These are phyloP conservation scores for Brachionus rubens DNA, from an alignment of 1,140 invertebrate species.

Conservation along the genomic window DNA sequence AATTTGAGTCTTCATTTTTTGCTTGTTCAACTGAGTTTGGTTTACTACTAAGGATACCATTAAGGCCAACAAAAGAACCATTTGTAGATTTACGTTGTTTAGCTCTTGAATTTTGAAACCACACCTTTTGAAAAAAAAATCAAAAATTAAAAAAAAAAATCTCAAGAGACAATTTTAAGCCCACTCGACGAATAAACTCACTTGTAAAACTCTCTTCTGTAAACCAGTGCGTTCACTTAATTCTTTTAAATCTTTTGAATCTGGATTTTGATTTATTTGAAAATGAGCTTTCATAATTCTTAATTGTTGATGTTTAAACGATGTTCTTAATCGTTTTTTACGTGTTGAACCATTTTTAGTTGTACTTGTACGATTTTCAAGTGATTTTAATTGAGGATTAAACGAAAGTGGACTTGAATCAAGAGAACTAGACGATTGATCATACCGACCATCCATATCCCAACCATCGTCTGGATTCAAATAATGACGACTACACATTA, in stretches of 20 bases:
- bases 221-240: conserved; percentile 95
- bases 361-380: conserved; percentile 23
- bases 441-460: neutral
- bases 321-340: conserved; percentile 84
- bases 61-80: neutral
- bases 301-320: conserved; percentile 95
- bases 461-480: neutral
- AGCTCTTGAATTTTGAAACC: conserved; percentile 96
- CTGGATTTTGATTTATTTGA: conserved; percentile 96
- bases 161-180: too few species aligned
- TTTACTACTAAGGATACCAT: neutral
- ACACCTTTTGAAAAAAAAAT: conserved; percentile 71
- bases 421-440: conserved; percentile 9
- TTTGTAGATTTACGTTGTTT: conserved; percentile 72
- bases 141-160: neutral
- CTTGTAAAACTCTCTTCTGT: conserved; percentile 94
- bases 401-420: neutral
- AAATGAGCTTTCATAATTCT: conserved; percentile 98
- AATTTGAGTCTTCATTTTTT: neutral
- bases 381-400: conserved; percentile 32
- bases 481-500: conserved; percentile 9
- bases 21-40: neutral
- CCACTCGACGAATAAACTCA: too few species aligned
- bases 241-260: conserved; percentile 94
- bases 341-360: neutral